Conservation (phyloP, 1,140 invertebrate genomes). For the Bombus consobrinus region DNA sequence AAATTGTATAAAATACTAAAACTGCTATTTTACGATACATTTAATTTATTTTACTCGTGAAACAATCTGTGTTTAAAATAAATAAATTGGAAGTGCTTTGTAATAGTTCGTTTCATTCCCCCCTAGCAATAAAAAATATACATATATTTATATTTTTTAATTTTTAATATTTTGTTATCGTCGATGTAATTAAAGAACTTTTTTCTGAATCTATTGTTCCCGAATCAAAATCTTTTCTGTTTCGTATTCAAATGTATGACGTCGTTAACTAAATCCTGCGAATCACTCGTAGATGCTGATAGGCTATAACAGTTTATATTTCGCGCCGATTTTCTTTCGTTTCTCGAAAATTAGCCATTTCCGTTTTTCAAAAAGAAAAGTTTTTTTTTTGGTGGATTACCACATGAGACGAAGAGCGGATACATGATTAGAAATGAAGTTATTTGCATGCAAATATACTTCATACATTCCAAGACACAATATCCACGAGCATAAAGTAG, state of each 20-base stretch:
- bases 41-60: constrained; percentile 9
- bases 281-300: background rate
- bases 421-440: background rate
- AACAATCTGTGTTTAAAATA: constrained; percentile 17
- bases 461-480: background rate
- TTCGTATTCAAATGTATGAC: background rate
- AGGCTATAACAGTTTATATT: background rate
- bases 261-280: background rate
- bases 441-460: background rate
- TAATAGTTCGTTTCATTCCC: background rate
- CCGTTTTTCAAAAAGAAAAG: background rate
- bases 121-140: background rate
- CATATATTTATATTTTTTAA: background rate
- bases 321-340: background rate
- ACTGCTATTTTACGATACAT: constrained; percentile 1
- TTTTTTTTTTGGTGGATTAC: too few relatives aligned
- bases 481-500: background rate
- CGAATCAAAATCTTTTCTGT: background rate
- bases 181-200: background rate
- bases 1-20: background rate
- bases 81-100: background rate
- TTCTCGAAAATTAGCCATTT: background rate
- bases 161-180: background rate
- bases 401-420: background rate
- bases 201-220: background rate